Conservation (phyloP, 2,797 vertebrate species). For the Sarcophilus harrisii region DNA sequence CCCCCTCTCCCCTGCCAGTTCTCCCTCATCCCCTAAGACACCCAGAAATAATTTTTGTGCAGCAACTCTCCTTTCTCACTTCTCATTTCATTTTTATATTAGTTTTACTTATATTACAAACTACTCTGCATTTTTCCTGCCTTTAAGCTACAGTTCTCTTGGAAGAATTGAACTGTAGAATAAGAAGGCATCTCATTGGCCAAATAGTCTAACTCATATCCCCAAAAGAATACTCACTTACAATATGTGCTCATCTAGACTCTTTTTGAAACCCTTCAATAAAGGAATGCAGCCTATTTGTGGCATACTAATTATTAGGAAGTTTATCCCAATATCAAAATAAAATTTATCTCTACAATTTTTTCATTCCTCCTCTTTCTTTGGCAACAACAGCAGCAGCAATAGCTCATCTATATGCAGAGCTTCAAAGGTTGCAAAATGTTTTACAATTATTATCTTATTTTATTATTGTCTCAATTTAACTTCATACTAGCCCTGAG, state of each 20-base stretch:
- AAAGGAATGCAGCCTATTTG: not conserved
- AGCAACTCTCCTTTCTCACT: not conserved
- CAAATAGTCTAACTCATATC: not conserved
- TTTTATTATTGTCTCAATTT: not conserved
- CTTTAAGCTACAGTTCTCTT: not conserved
- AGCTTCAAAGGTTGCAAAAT: not conserved
- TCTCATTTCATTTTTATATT: not conserved
- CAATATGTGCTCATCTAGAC: not conserved
- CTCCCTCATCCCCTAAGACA: not conserved
- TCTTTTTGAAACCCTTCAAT: not conserved
- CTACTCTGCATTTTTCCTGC: not conserved
- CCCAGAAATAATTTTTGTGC: not conserved
- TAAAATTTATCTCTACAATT: not conserved
- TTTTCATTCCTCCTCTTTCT: not conserved
- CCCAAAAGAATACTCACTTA: not conserved
- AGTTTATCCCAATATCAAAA: not conserved
- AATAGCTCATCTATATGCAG: not conserved
- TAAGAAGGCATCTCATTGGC: not conserved
- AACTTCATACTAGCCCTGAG: not conserved
- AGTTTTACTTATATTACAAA: not conserved
- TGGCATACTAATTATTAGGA: not conserved
- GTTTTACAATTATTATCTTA: not conserved
- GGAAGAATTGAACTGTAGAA: not conserved
- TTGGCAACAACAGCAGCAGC: not conserved
- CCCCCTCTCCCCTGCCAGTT: not conserved